phyloP scores from a whole-genome alignment of 1,140 invertebrate species.

The Ctenoplectra terminalis region DNA sequence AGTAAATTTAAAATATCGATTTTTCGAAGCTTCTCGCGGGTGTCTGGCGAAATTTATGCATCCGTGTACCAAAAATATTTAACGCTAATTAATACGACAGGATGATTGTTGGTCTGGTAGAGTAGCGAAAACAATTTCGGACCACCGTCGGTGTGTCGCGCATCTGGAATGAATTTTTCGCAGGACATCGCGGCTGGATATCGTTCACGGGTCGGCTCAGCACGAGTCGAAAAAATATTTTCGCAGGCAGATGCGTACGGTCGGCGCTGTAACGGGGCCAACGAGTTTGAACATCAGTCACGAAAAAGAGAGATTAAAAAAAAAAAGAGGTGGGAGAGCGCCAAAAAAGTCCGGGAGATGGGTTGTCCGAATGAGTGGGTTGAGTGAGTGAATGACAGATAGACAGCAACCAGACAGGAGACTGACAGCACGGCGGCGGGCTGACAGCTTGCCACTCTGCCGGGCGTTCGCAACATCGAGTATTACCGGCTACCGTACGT shows the following conservation, averaged over 20 bases:
- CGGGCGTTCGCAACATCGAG: slow-evolving; percentile 73
- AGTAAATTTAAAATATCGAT: too few relatives aligned
- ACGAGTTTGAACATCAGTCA: slow-evolving; percentile 71
- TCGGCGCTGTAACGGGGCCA: slow-evolving; percentile 66
- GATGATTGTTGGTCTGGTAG: background rate
- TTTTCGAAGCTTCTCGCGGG: too few relatives aligned
- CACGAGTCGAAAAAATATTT: slow-evolving; percentile 68
- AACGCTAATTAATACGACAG: background rate
- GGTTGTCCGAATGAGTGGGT: slow-evolving; percentile 68
- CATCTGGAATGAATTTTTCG: slow-evolving; percentile 64
- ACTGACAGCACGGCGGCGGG: slow-evolving; percentile 78
- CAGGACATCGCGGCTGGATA: slow-evolving; percentile 40
- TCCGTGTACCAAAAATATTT: background rate
- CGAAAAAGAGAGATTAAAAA: slow-evolving; percentile 65
- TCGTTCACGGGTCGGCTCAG: slow-evolving; percentile 14
- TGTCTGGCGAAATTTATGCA: background rate
- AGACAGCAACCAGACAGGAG: slow-evolving; percentile 81
- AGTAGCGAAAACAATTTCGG: slow-evolving; percentile 12
- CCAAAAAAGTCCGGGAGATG: slow-evolving; percentile 65
- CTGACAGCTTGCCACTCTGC: slow-evolving; percentile 77
- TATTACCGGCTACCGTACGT: slow-evolving; percentile 77
- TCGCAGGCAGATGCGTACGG: slow-evolving; percentile 62
- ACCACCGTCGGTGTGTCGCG: background rate
- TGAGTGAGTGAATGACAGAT: slow-evolving; percentile 77
- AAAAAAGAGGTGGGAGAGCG: slow-evolving; percentile 19